Evolutionary conservation across 2,888 invertebrate species (phyloP), one percentile per base, ranked within the genome.

Genomic region (Tinea trinotella): DNA sequence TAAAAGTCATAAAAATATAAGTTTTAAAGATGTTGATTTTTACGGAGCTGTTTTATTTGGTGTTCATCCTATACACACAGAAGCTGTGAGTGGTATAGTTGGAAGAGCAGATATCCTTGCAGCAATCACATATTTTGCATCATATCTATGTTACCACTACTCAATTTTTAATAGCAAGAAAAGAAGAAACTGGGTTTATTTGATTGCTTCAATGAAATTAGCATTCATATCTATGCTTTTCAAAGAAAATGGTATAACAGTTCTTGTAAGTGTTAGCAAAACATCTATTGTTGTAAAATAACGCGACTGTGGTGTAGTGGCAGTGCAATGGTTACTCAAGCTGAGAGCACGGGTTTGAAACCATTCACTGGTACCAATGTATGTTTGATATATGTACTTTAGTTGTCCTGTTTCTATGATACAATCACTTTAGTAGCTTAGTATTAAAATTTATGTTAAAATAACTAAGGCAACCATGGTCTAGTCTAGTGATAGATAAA

Each of bases 181-280:
- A 48, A 22, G 10, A 0, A 34, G 1, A 10, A 1, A 13, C 44
- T 40, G 20, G 34, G 12, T 34, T 7, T 24, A 65, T 64, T 62
- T 82, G 56, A 4, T 68, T 18, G 50, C 62, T 40, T 77, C 78
- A 57, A 68, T 89, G 52, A 35, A 87, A 20, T 67, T 88, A 48
- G 85, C 90, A 56, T 78, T 82, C 18, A 67, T 90, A 49, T 93
- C 96, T 53, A 92, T 96, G 82, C 79, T 98, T n/a, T 95, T 92
- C 70, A 98, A 98, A 75, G 98, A 98, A 78, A 96, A 94, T 73
- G 98, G 97, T 20, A 90, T 98, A 35, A 96, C 95, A 54, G 92
- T 93, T 56, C 87, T 97, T 78, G 96, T 96, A 80, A 88, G 91
- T 85, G 49, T 46, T 9, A 52, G 5, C 36, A 36, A 36, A n/a